Base-by-base conservation (phyloP, 2,797 vertebrate genomes). In the Sphenodon punctatus region DNA sequence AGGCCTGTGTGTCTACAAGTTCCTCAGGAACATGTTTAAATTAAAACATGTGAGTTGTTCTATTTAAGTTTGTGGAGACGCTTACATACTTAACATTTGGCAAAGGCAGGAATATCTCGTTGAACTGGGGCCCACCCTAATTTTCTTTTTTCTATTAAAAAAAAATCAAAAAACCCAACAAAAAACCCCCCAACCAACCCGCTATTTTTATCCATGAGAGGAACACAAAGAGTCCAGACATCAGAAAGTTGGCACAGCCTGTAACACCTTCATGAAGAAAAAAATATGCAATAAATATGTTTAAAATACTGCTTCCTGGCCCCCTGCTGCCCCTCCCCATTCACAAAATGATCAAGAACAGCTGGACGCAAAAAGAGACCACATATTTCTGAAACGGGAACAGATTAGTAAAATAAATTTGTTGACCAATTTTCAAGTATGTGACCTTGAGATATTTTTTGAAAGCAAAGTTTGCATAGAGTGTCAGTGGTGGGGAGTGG, bases 321-420 rank as follows among this genome's bases (percentile, higher is more conserved):
- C n/a, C n/a, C n/a, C n/a, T n/a, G n/a, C n/a, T n/a, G n/a, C n/a
- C n/a, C n/a, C n/a, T n/a, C n/a, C n/a, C n/a, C 38, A 48, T 82
- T 84, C 81, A 51, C 71, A 78, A 78, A 56, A 1, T 91, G 94
- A 95, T 87, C 88, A 61, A 88, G 88, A 94, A 88, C 94, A 94
- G 89, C 92, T 95, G 94, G 78, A 69, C 76, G 10, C 85, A 85
- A 87, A 94, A 89, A 88, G 85, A 67, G 85, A 82, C 90, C 85
- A 64, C 70, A 64, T 65, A 80, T 92, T 94, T 92, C 88, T 89
- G 95, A 92, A 94, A 88, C 15, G 51, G 93, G 92, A 94, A 93
- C 88, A 93, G 90, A 93, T 94, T 92, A 95, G 84, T 84, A 88
- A 92, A 93, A 93, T 93, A 89, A 75, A 80, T 86, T 67, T 74